Conservation (phyloP, 2,888 invertebrate species). For the Leucophenga montana region DNA sequence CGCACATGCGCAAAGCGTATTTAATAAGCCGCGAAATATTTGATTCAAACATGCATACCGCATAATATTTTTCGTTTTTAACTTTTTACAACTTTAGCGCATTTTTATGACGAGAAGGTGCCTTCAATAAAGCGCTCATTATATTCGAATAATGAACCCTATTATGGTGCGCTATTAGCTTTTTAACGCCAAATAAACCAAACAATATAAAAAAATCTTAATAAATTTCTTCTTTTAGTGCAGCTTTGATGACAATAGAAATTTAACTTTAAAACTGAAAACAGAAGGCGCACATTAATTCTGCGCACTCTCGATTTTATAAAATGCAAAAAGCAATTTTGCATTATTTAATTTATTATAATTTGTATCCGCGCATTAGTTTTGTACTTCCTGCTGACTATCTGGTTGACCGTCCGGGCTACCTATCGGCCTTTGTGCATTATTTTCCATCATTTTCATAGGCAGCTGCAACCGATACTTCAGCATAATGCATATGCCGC, state of each 20-base stretch:
- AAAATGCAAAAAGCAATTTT: conserved; percentile 37
- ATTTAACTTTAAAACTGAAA: neutral
- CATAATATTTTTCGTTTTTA: neutral
- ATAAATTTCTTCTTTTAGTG: neutral
- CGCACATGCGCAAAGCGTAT: conserved; percentile 14
- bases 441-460: conserved; percentile 20
- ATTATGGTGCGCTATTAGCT: neutral
- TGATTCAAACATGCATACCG: conserved; percentile 12
- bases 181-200: neutral
- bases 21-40: conserved; percentile 25
- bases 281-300: neutral
- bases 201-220: neutral
- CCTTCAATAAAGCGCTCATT: neutral
- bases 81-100: neutral
- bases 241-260: neutral
- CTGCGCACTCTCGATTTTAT: neutral
- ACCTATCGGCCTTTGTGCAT: neutral
- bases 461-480: neutral
- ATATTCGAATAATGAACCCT: conserved; percentile 5
- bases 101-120: too few relatives aligned
- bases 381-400: conserved; percentile 41
- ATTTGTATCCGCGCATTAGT: conserved; percentile 44
- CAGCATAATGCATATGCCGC: too few relatives aligned
- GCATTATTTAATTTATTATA: conserved; percentile 35
- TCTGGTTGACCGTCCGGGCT: neutral